Conservation (phyloP, 2,113 vertebrate genomes). For the Cnemophilus loriae region DNA sequence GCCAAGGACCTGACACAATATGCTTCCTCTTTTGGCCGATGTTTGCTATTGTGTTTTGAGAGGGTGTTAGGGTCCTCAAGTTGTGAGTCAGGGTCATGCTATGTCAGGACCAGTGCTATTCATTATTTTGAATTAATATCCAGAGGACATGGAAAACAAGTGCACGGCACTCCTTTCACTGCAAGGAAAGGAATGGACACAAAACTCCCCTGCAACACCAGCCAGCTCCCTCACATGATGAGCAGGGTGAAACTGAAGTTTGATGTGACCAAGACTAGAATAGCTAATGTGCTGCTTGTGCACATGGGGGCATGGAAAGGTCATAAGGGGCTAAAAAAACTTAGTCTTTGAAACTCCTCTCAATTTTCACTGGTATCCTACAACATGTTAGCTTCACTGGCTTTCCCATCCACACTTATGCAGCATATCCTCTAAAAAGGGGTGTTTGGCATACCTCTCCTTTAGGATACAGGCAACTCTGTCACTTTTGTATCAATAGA, state of each 20-base stretch:
- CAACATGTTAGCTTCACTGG: neutral
- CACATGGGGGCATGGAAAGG: neutral
- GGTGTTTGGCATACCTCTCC: neutral
- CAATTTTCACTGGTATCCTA: neutral
- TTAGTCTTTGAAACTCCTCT: neutral
- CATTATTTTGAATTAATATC: neutral
- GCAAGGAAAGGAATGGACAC: neutral
- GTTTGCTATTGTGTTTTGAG: neutral
- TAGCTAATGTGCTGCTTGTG: neutral
- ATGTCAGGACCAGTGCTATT: neutral
- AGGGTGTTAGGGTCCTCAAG: neutral
- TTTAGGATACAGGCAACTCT: neutral
- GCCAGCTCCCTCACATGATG: neutral
- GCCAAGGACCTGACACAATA: neutral
- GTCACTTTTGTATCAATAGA: neutral
- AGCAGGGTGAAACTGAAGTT: neutral
- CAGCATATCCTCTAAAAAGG: neutral
- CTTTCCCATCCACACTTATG: neutral
- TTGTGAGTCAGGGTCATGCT: neutral
- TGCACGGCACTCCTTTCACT: too few relatives aligned
- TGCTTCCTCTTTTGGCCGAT: neutral
- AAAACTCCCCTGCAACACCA: neutral
- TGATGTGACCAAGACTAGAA: neutral
- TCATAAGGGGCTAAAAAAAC: neutral
- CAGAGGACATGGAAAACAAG: neutral